phyloP scores from a whole-genome alignment of 2,113 vertebrate species.

The Pipra filicauda region DNA sequence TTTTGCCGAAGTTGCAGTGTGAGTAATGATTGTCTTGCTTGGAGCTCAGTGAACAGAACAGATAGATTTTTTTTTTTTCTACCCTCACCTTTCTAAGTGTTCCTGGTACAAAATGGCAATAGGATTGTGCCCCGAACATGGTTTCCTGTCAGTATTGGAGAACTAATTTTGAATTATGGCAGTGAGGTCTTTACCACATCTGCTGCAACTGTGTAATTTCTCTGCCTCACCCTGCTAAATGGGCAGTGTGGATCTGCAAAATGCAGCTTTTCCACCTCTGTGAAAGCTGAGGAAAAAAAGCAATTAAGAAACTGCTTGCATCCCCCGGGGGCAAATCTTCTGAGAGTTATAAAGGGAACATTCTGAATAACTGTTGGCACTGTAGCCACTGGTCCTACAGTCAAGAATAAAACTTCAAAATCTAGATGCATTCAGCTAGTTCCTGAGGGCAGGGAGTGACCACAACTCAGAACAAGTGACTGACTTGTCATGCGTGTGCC shows the following conservation, averaged over 20 bases:
- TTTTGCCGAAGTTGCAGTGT: neutral
- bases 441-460: neutral
- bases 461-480: neutral
- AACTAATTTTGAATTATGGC: neutral
- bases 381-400: neutral
- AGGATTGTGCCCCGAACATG: neutral
- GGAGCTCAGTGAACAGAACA: neutral
- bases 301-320: neutral
- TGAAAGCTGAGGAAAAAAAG: neutral
- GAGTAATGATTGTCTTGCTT: neutral
- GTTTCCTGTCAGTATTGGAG: neutral
- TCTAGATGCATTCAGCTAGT: neutral
- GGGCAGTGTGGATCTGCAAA: neutral
- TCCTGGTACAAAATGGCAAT: neutral
- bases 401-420: neutral
- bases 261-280: neutral
- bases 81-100: neutral
- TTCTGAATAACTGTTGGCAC: neutral
- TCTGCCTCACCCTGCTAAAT: neutral
- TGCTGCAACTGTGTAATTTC: neutral
- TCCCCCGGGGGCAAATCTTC: neutral
- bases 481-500: neutral
- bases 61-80: neutral
- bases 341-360: neutral
- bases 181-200: neutral